Evolutionary conservation across 2,888 invertebrate genomes (phyloP), one percentile per base, ranked within the genome.

Genomic region (Dynastes hyllus): DNA sequence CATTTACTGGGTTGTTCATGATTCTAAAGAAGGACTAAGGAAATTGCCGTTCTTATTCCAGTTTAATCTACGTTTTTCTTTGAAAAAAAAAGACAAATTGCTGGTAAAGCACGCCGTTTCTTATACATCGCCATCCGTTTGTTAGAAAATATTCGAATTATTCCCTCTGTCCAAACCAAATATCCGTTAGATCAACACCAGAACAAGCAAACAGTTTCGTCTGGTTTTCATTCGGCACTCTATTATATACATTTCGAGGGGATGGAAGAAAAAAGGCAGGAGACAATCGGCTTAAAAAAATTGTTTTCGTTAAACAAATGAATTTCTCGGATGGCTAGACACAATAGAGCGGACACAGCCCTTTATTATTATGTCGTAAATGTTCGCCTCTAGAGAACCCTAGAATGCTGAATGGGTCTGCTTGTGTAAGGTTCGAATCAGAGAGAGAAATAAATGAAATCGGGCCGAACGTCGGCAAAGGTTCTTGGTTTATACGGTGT

Each of bases 291-390:
- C 69, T 29, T 69, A 69, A 69, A 69, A 45, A 69, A 69, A 69
- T 69, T 51, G 69, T 69, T 69, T 69, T 69, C 69, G 51, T 50
- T 69, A 69, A 69, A 51, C 69, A 69, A 69, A 69, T 29, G 51
- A 69, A 69, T 69, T 69, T 51, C 27, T 51, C 69, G 69, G 51
- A 51, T 69, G 29, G n/a, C 51, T 69, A 51, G 69, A 13, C 69
- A 51, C 69, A 51, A 69, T 69, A 45, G 69, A 22, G 9, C 50
- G 51, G 51, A 51, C 27, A 13, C 16, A 16, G 67, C 51, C 29
- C 69, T 51, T 51, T 69, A 40, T 40, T 40, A 45, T 45, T 45
- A 69, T 51, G 51, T 32, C 29, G 69, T 51, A 51, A 51, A 51
- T 69, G 69, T 51, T 27, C 51, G 8, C 69, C 51, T 6, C 51